Evolutionary conservation across 1,140 invertebrate genomes (phyloP), one percentile per base, ranked within the genome.

Genomic region (Schmidtea mediterranea): DNA sequence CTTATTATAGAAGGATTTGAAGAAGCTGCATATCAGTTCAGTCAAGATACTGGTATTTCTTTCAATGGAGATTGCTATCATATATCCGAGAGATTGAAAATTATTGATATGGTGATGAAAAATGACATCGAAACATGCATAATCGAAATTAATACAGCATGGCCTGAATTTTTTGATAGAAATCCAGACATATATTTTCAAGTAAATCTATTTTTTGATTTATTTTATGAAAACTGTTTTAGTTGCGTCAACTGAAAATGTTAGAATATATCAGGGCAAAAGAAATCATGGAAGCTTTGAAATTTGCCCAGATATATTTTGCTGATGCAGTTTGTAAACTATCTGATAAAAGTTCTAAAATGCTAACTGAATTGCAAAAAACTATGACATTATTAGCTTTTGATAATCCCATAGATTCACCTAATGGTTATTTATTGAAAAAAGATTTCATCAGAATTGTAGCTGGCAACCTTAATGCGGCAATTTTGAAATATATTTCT

Each of bases 11-110:
- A 92, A 62, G 84, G 86, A 8, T 92, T 90, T 57, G 92, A 95
- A 66, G 87, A 94, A 66, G 87, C 87, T 21, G 87, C 87, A 0
- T 79, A 94, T 58, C 92, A 87, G 63, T 94, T 95, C 64, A 77
- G 86, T 62, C 73, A 79, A 57, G 89, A 95, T 64, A 83, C 84
- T 10, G 83, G 83, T 9, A 72, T 90, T 1, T 75, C 76, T 41
- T 79, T 82, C 8, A 74, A 76, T 1, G 75, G 43, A 37, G 45
- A 49, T 15, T 23, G 23, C 1, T 43, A 40, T 37, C 37, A 52
- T 16, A n/a, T 87, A 13, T 79, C 92, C 59, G 79, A 92, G 57
- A 71, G 89, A 55, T 92, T 95, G 56, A 74, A 79, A 59, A 92
- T 97, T 41, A 70, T 87, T 23, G 82, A 90, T 62, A 81, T 84